phyloP scores from a whole-genome alignment of 2,113 vertebrate species.

The Clarias macrocephalus region DNA sequence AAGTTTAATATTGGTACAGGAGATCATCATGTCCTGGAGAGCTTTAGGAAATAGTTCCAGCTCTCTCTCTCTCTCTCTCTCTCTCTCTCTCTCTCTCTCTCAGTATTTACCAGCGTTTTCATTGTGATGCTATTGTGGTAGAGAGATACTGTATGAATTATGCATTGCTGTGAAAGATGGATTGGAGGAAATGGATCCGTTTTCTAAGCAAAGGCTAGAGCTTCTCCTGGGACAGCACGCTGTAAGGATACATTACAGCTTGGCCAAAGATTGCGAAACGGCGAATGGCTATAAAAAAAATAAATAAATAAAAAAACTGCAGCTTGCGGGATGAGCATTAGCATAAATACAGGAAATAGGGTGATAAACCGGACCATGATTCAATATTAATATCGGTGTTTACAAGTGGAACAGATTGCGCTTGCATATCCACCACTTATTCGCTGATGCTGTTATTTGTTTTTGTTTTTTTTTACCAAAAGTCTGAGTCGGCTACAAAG shows the following conservation, averaged over 20 bases:
- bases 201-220: slow-evolving; percentile 52
- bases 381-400: slow-evolving; percentile 37
- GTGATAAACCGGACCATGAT: slow-evolving; percentile 21
- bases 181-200: slow-evolving; percentile 51
- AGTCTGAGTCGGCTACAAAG: neutral
- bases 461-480: neutral
- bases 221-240: slow-evolving; percentile 41
- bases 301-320: neutral
- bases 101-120: slow-evolving; percentile 38
- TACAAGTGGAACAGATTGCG: slow-evolving; percentile 14
- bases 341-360: slow-evolving; percentile 40
- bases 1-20: neutral
- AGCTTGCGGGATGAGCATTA: slow-evolving; percentile 17
- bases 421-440: neutral
- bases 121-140: slow-evolving; percentile 42
- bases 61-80: neutral
- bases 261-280: slow-evolving; percentile 7
- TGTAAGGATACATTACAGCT: slow-evolving; percentile 39
- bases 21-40: neutral
- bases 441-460: slow-evolving; percentile 18
- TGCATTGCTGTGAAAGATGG: slow-evolving; percentile 46
- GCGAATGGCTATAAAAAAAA: slow-evolving; percentile 26
- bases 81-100: neutral
- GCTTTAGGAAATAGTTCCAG: neutral
- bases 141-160: slow-evolving; percentile 44